phyloP scores from a whole-genome alignment of 2,113 vertebrate species.

The Apodemus speciosus region DNA sequence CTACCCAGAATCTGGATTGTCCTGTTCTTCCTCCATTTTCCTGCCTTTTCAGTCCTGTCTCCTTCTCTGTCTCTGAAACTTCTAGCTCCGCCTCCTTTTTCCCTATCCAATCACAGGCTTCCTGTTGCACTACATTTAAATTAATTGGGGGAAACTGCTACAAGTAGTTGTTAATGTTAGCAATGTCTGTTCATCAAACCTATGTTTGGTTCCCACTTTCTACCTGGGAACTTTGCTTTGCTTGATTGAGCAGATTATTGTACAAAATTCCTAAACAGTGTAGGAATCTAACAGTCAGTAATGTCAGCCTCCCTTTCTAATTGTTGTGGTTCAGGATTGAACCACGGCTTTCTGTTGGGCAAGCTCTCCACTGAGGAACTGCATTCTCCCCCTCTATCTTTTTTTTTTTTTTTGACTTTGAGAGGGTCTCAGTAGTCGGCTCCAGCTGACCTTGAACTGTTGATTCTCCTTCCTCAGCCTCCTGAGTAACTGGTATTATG shows the following conservation, averaged over 20 bases:
- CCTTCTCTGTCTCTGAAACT: no score
- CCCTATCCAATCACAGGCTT: no score
- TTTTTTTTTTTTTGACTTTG: neutral
- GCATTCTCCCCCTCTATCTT: no score
- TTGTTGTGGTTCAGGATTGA: neutral
- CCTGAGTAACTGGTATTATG: neutral
- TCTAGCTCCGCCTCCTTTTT: no score
- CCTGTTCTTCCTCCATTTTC: no score
- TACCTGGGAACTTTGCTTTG: neutral
- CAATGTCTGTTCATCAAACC: neutral
- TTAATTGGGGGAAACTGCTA: no score
- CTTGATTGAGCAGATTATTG: conserved; percentile 18
- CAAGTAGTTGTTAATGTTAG: neutral
- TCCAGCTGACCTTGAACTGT: neutral
- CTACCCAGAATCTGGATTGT: no score
- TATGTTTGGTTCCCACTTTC: neutral
- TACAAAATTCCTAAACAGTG: neutral
- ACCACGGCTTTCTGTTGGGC: neutral
- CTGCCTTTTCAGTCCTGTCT: no score
- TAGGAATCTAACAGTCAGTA: neutral
- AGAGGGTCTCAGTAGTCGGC: neutral
- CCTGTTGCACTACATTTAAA: no score
- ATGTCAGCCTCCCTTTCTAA: neutral
- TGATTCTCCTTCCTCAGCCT: neutral
- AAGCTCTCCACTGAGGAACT: neutral